Evolutionary conservation across 2,113 vertebrate species (phyloP).

Genomic region (Tretioscincus oriximinensis): DNA sequence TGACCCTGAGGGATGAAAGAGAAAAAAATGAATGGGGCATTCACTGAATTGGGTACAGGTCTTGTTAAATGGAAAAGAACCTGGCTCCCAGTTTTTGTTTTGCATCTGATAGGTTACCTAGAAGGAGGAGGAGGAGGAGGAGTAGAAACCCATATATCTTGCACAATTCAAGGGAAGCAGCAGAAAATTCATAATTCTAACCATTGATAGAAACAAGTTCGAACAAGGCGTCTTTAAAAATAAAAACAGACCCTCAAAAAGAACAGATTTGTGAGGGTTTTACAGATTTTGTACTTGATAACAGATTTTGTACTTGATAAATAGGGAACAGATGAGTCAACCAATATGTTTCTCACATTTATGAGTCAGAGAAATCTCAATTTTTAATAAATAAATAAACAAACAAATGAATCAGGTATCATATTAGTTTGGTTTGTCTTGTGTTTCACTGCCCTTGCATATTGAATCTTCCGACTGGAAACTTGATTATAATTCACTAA

Average conservation of each 20-base stretch:
- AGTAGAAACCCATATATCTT: too few relatives aligned
- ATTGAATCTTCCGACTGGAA: slow-evolving; percentile 74
- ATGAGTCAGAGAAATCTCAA: slow-evolving; percentile 35
- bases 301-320: not conserved
- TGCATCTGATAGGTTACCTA: too few relatives aligned
- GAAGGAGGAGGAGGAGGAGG: too few relatives aligned
- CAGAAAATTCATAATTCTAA: too few relatives aligned
- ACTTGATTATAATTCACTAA: slow-evolving; percentile 63
- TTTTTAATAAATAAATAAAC: slow-evolving; percentile 31
- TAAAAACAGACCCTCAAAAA: not conserved
- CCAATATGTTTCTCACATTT: slow-evolving; percentile 39
- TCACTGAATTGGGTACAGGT: not conserved
- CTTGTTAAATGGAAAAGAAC: not conserved
- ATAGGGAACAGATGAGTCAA: not conserved
- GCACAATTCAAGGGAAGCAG: too few relatives aligned
- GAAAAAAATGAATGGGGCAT: fast-evolving
- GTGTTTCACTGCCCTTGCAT: slow-evolving; percentile 65
- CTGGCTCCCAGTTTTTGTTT: too few relatives aligned
- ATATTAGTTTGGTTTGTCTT: slow-evolving; percentile 45
- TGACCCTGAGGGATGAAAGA: slow-evolving; percentile 78
- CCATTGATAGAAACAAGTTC: too few relatives aligned
- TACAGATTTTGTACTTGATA: not conserved
- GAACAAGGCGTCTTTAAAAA: not conserved
- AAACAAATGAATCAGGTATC: slow-evolving; percentile 40
- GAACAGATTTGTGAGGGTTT: not conserved